Base-by-base conservation (phyloP, 2,888 invertebrate species). In the Parnassius glacialis region DNA sequence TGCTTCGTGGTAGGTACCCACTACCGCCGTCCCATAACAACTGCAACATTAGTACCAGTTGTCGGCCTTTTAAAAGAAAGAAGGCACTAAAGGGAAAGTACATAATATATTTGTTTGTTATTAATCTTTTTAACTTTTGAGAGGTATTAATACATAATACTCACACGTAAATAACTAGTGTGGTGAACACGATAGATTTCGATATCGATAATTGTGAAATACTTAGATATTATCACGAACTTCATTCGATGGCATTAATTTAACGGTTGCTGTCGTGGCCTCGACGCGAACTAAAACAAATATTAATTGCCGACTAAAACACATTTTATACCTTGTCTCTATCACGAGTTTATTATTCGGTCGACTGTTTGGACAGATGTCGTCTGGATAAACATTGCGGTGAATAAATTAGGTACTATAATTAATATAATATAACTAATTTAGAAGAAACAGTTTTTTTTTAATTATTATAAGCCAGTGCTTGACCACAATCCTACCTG, bases 301-400 rank as follows among this genome's bases (percentile, higher is more conserved):
- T 58, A 62, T 62, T 54, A 62, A 62, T 58, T 54, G 51, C 50
- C 50, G 54, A 62, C 16, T 43, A 16, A 54, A 62, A 62, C 54
- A 58, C 54, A 58, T 62, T n/a, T 62, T 42, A 58, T 61, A 53
- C 45, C 12, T 48, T 58, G 58, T 62, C 54, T 50, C 13, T 50
- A 58, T 51, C 41, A 34, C 16, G 41, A 41, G 51, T 54, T 47
- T 53, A 48, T 54, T 57, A 48, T 54, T 53, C 42, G 56, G 42
- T 16, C 13, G 25, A n/a, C 42, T 54, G 58, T 62, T 62, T 62
- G 58, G 51, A 62, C 62, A 62, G 62, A 58, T 58, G 62, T 54
- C 54, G 62, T 51, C 43, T 53, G 50, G 60, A 43, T 51, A 58
- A 58, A 57, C 43, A 53, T 61, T 57, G 47, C 10, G 25, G 52